Percentiles rank a stretch among this genome's conserved stretches.
These are phyloP conservation scores for Zoroaster sp. DNA, from an alignment of 53 echinoderm and acorn worm genomes.

Conservation along the genomic window DNA sequence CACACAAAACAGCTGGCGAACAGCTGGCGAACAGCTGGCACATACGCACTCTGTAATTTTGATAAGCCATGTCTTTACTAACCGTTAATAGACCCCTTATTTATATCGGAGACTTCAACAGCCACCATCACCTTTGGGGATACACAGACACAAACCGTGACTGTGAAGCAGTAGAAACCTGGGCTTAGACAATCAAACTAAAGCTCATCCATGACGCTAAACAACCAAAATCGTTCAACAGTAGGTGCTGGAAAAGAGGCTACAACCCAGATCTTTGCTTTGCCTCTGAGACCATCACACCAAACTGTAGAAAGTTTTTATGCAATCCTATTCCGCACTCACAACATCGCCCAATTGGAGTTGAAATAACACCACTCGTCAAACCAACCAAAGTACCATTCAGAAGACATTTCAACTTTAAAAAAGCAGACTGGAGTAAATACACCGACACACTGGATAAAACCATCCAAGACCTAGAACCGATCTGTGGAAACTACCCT, in stretches of 20 bases:
- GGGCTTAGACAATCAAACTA: neutral
- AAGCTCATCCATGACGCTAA: too few species aligned
- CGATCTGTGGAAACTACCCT: conserved; percentile 42
- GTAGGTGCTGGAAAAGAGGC: conserved; percentile 44
- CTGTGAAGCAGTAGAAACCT: conserved; percentile 14
- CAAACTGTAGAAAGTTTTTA: conserved; percentile 40
- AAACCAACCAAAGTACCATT: conserved; percentile 42
- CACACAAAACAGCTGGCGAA: too few species aligned
- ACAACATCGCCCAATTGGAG: conserved; percentile 60
- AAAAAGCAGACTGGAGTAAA: conserved; percentile 31
- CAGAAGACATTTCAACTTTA: conserved; percentile 53
- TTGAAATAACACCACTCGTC: conserved; percentile 50
- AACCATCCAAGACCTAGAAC: conserved; percentile 17
- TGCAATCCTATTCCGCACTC: conserved; percentile 42
- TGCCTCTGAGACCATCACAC: conserved; percentile 1
- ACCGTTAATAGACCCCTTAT: too few species aligned
- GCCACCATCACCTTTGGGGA: conserved; percentile 31
- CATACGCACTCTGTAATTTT: too few species aligned
- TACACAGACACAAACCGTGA: conserved; percentile 23
- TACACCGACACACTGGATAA: conserved; percentile 42
- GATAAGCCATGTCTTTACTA: too few species aligned
- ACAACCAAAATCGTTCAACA: too few species aligned
- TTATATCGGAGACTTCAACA: too few species aligned
- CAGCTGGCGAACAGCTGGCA: too few species aligned
- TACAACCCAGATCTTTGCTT: neutral